Percentiles rank a stretch among this genome's conserved stretches.
phyloP scores from a whole-genome alignment of 2,113 vertebrate genomes.

The Aramus guarauna region DNA sequence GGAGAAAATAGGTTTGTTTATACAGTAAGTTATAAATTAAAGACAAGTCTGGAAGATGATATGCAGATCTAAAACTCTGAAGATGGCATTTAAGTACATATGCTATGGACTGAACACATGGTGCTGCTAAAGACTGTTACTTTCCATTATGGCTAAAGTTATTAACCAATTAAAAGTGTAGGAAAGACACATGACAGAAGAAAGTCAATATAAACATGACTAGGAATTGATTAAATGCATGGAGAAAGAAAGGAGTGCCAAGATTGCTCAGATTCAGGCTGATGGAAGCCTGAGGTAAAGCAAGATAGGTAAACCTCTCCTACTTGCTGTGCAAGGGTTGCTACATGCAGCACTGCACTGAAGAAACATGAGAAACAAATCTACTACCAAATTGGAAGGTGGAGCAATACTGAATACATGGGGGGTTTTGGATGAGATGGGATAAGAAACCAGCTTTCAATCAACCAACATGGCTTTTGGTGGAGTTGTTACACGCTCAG shows the following conservation, averaged over 20 bases:
- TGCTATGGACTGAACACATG: background rate
- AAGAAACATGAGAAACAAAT: background rate
- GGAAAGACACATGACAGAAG: background rate
- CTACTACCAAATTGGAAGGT: background rate
- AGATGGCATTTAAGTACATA: background rate
- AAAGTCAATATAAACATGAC: background rate
- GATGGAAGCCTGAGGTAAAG: background rate
- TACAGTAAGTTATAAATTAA: background rate
- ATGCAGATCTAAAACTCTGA: background rate
- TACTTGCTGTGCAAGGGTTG: background rate
- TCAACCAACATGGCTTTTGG: background rate
- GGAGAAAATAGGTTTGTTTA: background rate
- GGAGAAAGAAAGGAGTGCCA: background rate
- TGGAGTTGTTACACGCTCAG: background rate
- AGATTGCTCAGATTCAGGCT: background rate
- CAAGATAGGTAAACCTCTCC: background rate
- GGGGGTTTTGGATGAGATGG: background rate
- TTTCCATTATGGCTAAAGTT: background rate
- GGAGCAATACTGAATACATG: background rate
- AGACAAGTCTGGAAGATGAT: background rate
- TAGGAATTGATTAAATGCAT: background rate
- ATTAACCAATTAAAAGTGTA: background rate
- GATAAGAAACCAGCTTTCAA: rapidly evolving
- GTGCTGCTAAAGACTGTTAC: background rate
- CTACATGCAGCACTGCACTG: background rate